Evolutionary conservation across 2,888 invertebrate genomes (phyloP).

Genomic region (Hypomecis atomaria): DNA sequence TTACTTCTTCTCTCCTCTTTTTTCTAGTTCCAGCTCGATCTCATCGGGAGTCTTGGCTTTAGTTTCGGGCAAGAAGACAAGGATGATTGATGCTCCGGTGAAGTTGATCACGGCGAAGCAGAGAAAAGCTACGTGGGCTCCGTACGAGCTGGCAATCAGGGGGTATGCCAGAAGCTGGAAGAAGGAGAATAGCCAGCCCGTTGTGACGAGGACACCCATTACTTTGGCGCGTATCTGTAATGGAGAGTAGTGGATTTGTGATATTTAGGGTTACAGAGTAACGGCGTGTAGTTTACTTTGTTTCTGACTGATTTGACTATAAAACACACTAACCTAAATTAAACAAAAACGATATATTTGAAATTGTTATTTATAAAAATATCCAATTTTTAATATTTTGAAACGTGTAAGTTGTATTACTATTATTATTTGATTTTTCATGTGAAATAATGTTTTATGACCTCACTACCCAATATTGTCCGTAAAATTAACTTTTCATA

Average conservation of each 20-base stretch:
- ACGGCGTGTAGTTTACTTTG: too few species aligned
- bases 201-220: constrained; percentile 53
- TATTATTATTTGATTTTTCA: too few species aligned
- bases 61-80: constrained; percentile 70
- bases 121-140: constrained; percentile 63
- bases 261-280: too few species aligned
- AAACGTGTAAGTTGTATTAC: too few species aligned
- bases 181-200: constrained; percentile 55
- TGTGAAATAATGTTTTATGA: too few species aligned
- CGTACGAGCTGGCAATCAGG: constrained; percentile 51
- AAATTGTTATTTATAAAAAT: too few species aligned
- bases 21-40: constrained; percentile 53
- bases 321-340: too few species aligned
- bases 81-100: constrained; percentile 53
- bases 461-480: too few species aligned
- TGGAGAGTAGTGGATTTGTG: neutral
- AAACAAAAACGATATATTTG: too few species aligned
- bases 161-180: constrained; percentile 51
- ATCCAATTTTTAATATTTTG: too few species aligned
- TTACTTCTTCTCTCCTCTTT: constrained; percentile 24
- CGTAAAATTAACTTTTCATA: too few species aligned
- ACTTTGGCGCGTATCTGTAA: constrained; percentile 64
- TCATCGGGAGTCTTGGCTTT: constrained; percentile 66
- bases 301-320: too few species aligned
- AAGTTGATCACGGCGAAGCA: constrained; percentile 62